A percentile compares a stretch with the other conserved stretches of the same genome.
Evolutionary conservation across 2,888 invertebrate species (phyloP).

Genomic region (Leptinotarsa rubiginosa): DNA sequence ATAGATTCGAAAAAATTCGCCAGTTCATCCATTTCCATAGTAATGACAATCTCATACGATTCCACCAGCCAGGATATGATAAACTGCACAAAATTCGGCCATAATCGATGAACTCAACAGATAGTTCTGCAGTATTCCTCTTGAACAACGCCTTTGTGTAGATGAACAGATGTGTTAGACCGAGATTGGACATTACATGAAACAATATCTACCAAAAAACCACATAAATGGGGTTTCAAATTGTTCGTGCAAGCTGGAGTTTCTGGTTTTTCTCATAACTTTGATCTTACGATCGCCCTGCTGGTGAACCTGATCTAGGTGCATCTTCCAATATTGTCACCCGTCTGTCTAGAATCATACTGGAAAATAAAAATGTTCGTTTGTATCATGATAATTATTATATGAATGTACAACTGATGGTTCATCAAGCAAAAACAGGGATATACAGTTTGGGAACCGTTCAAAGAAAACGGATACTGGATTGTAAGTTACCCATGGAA

Average conservation of each 20-base stretch:
- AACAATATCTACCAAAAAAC: background rate
- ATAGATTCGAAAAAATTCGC: background rate
- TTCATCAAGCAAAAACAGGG: background rate
- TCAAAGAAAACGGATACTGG: conserved; percentile 16
- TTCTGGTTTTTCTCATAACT: conserved; percentile 32
- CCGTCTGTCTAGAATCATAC: background rate
- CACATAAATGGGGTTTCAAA: conserved; percentile 10
- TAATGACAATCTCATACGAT: background rate
- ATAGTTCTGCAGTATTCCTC: too few species aligned
- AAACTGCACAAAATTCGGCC: background rate
- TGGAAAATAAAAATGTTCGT: background rate
- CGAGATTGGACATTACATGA: too few species aligned
- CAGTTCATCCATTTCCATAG: background rate
- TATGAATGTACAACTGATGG: background rate
- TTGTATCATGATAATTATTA: conserved; percentile 16
- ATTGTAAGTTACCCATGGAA: background rate
- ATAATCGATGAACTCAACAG: too few species aligned
- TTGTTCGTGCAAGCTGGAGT: conserved; percentile 10
- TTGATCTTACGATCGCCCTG: conserved; percentile 4
- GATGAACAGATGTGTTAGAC: too few species aligned
- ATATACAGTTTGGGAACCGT: conserved; percentile 24
- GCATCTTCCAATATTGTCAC: background rate
- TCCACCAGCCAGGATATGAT: background rate
- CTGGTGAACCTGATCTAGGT: background rate
- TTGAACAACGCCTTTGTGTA: too few species aligned